Base-by-base conservation (phyloP, 2,888 invertebrate species). In the Nymphalis polychloros region DNA sequence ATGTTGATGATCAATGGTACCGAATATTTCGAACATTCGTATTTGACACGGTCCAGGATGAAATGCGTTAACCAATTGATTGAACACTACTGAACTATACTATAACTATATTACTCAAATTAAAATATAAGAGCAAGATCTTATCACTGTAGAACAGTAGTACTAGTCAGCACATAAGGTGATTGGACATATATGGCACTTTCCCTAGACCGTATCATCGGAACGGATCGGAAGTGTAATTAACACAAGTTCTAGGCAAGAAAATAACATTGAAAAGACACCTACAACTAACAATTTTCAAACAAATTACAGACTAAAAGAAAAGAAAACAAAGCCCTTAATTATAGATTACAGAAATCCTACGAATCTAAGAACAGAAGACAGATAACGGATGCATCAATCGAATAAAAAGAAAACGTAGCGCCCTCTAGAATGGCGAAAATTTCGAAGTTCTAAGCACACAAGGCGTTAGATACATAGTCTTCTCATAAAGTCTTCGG, bases 401-500 rank as follows among this genome's bases (percentile, higher is more conserved):
- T 61, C 35, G 69, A 72, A 70, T 71, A n/a, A 41, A 63, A 61
- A 69, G 1, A 62, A 63, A 47, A 55, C 55, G 49, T 73, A 75
- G 72, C 75, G 72, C 71, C 75, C 70, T 72, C 75, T 76, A 75
- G 55, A 52, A 68, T 60, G 72, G 72, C 69, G 68, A 73, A 63
- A 73, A 61, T 59, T 68, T 69, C 41, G 67, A 64, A 64, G 55
- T 61, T 66, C 59, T 52, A 68, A 67, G 52, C 50, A 66, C 67
- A 72, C 71, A 73, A 70, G 69, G 72, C 71, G 71, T 71, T 63
- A 70, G 72, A 75, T 68, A 59, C 64, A 47, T 47, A 23, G n/a
- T 55, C 31, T 20, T 6, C 16, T 27, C n/a, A n/a, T n/a, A n/a
- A n/a, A n/a, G n/a, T n/a, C n/a, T n/a, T n/a, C 23, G 2, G 5